These are phyloP conservation scores for Metaphire vulgaris DNA, from an alignment of 1,140 invertebrate species.

Conservation along the genomic window DNA sequence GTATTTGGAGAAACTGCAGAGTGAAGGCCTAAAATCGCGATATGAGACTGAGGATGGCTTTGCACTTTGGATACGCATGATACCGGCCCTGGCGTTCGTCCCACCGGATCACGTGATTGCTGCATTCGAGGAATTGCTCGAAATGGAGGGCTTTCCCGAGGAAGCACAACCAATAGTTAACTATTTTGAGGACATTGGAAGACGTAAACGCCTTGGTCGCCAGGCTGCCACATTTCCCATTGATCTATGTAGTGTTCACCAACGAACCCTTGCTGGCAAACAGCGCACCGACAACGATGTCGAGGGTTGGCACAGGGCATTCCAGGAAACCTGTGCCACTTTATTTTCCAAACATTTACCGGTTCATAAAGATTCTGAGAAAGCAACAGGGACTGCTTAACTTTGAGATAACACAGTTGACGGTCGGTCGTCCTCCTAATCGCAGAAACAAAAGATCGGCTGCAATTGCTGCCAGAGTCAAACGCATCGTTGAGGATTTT, in stretches of 20 bases:
- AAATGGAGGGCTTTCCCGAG: background rate
- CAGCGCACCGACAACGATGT: slow-evolving; percentile 1
- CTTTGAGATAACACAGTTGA: no score
- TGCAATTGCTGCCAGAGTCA: no score
- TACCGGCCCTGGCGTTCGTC: background rate
- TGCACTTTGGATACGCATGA: background rate
- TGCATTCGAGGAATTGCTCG: background rate
- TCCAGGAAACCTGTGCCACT: no score
- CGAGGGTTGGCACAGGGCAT: background rate
- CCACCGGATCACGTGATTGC: background rate
- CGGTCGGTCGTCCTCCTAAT: no score
- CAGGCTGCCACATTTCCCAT: background rate
- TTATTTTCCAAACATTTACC: no score
- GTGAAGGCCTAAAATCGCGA: background rate
- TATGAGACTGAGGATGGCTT: background rate
- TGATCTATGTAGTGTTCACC: background rate
- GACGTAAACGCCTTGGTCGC: background rate
- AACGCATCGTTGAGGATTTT: no score
- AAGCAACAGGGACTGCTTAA: no score
- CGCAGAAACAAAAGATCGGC: no score
- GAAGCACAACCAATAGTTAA: background rate
- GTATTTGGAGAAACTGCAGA: background rate
- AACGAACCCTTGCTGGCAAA: background rate
- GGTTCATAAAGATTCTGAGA: no score
- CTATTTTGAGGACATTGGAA: slow-evolving; percentile 6